Evolutionary conservation across 2,888 invertebrate species (phyloP).

Genomic region (Drosophila infuscata): DNA sequence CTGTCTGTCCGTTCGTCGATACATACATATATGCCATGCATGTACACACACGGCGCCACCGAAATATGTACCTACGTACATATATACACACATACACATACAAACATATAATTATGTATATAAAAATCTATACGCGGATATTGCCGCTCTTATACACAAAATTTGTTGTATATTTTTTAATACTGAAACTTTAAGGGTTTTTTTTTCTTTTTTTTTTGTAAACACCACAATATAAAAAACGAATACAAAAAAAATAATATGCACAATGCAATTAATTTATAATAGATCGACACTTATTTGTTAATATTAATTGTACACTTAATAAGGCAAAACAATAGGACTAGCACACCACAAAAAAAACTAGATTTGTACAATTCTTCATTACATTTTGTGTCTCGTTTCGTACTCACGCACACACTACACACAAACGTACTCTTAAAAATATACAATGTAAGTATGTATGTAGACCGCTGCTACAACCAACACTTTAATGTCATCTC

Average conservation of each 20-base stretch:
- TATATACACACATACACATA: conserved; percentile 28
- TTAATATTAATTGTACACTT: conserved; percentile 2
- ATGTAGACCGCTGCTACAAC: conserved; percentile 72
- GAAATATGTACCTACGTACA: conserved; percentile 57
- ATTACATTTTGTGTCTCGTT: conserved; percentile 59
- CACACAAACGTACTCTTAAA: conserved; percentile 56
- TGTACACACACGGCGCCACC: conserved; percentile 64
- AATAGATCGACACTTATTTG: not conserved
- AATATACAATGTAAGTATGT: conserved; percentile 62
- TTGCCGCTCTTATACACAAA: conserved; percentile 73
- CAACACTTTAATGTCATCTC: conserved; percentile 72
- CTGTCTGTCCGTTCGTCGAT: conserved; percentile 64
- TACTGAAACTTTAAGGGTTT: conserved; percentile 10
- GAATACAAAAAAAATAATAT: not conserved
- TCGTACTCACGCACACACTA: conserved; percentile 47
- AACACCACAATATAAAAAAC: conserved; percentile 10
- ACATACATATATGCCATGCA: conserved; percentile 68
- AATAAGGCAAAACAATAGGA: conserved; percentile 19
- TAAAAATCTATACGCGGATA: conserved; percentile 72
- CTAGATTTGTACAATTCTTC: conserved; percentile 57
- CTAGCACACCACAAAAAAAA: conserved; percentile 33
- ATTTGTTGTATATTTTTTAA: conserved; percentile 29
- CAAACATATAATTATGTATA: conserved; percentile 33
- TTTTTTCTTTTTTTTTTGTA: not conserved
- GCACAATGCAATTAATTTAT: conserved; percentile 1